A percentile compares a stretch with the other conserved stretches of the same genome.
Conservation (phyloP, 2,888 invertebrate species). For the Caenorhabditis sulstoni region DNA sequence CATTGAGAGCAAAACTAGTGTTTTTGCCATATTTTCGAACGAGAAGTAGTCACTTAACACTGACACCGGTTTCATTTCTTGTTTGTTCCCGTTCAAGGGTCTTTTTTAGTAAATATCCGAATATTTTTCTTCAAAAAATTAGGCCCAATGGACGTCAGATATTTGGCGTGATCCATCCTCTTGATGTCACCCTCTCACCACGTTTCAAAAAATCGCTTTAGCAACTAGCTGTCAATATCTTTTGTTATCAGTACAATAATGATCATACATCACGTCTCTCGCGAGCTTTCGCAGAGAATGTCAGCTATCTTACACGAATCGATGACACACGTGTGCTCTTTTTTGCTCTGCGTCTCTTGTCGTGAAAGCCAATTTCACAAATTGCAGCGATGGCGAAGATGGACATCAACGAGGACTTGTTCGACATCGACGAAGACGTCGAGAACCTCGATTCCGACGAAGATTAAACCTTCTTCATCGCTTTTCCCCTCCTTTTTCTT, state of each 20-base stretch:
- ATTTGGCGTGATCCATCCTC: too few species aligned
- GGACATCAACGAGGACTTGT: constrained; percentile 79
- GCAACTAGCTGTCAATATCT: constrained; percentile 3
- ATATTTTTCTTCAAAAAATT: too few species aligned
- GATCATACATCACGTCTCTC: not conserved
- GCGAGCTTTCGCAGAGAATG: not conserved
- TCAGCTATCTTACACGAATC: constrained; percentile 12
- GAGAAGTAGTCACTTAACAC: too few species aligned
- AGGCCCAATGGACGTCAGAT: too few species aligned
- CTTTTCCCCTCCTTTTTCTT: constrained; percentile 10
- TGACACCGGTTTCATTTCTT: too few species aligned
- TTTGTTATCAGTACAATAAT: not conserved
- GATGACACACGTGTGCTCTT: constrained; percentile 19
- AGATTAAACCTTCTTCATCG: constrained; percentile 48
- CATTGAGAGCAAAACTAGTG: too few species aligned
- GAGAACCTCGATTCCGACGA: constrained; percentile 70
- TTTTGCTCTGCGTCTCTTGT: constrained; percentile 27
- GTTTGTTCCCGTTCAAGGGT: too few species aligned
- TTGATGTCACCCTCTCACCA: too few species aligned
- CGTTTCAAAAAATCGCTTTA: too few species aligned
- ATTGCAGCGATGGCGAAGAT: constrained; percentile 69
- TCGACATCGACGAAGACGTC: constrained; percentile 78
- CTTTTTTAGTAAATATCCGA: too few species aligned
- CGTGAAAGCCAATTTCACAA: constrained; percentile 29
- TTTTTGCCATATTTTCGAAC: too few species aligned